Evolutionary conservation across 2,113 vertebrate genomes (phyloP), one percentile per base, ranked within the genome.

Genomic region (Aramus guarauna): DNA sequence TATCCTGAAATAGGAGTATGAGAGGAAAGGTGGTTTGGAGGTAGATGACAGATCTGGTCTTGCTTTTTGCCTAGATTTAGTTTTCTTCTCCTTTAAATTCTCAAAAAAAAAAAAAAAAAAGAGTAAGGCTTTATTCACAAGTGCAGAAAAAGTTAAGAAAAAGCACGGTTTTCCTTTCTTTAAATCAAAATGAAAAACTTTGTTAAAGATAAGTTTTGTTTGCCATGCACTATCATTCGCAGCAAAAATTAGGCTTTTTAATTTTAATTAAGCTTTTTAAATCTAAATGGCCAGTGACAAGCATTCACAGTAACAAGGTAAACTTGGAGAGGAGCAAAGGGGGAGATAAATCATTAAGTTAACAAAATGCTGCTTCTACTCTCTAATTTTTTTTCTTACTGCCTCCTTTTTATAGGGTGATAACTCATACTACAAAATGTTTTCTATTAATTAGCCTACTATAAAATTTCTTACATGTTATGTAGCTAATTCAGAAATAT

Each of bases 1-100:
- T 90, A 96, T 96, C 96, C 96, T 95, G 96, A 94, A 94, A 88
- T 1, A 81, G 15, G 27, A 94, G 21, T 55, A 77, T 26, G 43
- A 92, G 73, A 90, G 77, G 88, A 96, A 95, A 97, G 69, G 60
- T 78, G 36, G 39, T 52, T 76, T 82, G 59, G 45, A 52, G 14
- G 27, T 56, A 32, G 60, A 84, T 66, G 68, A 91, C 68, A 73
- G 58, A 92, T 76, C 37, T 53, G 63, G 9, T 79, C 17, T 60
- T 69, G 21, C 8, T 90, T 94, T 94, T 90, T 92, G 53, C 71
- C 53, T 87, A 77, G 37, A 67, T 63, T 58, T 7, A 59, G 18
- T 69, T 84, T 80, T 64, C 29, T 43, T 60, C 58, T 72, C 73
- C 32, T 71, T 90, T 85, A 63, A 48, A 66, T 60, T 80, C 20